Evolutionary conservation across 2,888 invertebrate species (phyloP), one percentile per base, ranked within the genome.

Genomic region (Theristus sp.): DNA sequence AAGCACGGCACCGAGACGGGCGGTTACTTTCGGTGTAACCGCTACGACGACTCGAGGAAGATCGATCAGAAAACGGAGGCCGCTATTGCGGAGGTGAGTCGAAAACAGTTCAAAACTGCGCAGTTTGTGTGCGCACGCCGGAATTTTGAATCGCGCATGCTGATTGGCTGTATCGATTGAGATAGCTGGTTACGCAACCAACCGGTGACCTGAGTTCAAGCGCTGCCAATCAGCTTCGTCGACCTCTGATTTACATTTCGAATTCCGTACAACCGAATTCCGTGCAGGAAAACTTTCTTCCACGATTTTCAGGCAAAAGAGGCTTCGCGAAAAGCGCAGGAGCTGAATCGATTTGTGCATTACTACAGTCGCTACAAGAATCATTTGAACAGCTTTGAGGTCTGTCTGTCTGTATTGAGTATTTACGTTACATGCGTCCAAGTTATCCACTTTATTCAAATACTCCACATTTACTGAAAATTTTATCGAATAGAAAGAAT

Each of bases 1-100:
- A 79, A 81, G 58, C 84, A 84, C 71, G 82, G 82, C 67, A 82
- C 82, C 1, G 81, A 81, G 1, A 84, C 83, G 1, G 84, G 83
- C 1, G 83, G 84, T 1, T 84, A 83, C 70, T 84, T 84, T 71
- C 78, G 83, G 61, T 81, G 81, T 67, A 81, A 80, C 67, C 73
- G 83, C 30, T 82, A 81, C 70, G 83, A 83, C 69, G 82, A 82
- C 3, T 81, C 81, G 17, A 79, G 80, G 67, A 81, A 81, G 69
- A 81, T 82, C 22, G 82, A 82, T 64, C 82, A 82, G 66, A 79
- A 80, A 66, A 79, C 80, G 63, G 81, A 81, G 30, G 71, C 75
- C 58, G 72, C 82, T 47, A 78, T 82, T 60, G 76, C 77, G 60
- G 81, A 82, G 72, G 80, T 79, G 65, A 67, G 69, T 60, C 46